Evolutionary conservation across 2,888 invertebrate genomes (phyloP).

Genomic region (Alentia gelatinosa): DNA sequence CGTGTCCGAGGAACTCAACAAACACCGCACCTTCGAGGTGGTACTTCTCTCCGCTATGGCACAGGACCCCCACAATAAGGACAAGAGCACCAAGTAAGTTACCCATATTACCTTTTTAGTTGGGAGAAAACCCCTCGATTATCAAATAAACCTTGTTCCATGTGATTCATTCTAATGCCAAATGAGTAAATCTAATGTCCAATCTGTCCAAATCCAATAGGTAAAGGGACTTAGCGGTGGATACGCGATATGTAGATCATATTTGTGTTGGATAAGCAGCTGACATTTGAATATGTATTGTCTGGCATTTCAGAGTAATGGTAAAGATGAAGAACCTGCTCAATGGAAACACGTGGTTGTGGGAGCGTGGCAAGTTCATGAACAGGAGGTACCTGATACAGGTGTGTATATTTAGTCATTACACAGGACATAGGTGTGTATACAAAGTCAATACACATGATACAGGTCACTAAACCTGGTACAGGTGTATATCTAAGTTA

Average conservation of each 20-base stretch:
- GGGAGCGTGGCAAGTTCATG: slow-evolving; percentile 81
- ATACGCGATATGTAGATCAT: too few species aligned
- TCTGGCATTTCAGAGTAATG: slow-evolving; percentile 80
- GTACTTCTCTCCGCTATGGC: slow-evolving; percentile 79
- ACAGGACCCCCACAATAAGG: slow-evolving; percentile 67
- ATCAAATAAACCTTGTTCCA: not conserved
- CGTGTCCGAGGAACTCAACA: slow-evolving; percentile 80
- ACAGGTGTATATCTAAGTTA: too few species aligned
- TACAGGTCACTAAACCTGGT: too few species aligned
- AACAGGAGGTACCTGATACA: slow-evolving; percentile 80
- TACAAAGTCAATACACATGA: too few species aligned
- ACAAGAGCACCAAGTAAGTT: slow-evolving; percentile 71
- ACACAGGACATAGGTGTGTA: too few species aligned
- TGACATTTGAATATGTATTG: too few species aligned
- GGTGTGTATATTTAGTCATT: too few species aligned
- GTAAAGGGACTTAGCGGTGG: not conserved
- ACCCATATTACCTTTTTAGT: too few species aligned
- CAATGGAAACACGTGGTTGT: slow-evolving; percentile 80
- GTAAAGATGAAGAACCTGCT: slow-evolving; percentile 80
- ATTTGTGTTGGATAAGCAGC: not conserved
- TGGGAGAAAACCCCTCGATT: too few species aligned
- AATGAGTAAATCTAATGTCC: not conserved
- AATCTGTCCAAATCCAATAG: too few species aligned
- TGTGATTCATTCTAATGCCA: not conserved
- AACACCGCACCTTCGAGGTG: slow-evolving; percentile 80